Percentiles rank a stretch among this genome's conserved stretches.
phyloP scores from a whole-genome alignment of 2,888 invertebrate species.

The Catocala sponsa region DNA sequence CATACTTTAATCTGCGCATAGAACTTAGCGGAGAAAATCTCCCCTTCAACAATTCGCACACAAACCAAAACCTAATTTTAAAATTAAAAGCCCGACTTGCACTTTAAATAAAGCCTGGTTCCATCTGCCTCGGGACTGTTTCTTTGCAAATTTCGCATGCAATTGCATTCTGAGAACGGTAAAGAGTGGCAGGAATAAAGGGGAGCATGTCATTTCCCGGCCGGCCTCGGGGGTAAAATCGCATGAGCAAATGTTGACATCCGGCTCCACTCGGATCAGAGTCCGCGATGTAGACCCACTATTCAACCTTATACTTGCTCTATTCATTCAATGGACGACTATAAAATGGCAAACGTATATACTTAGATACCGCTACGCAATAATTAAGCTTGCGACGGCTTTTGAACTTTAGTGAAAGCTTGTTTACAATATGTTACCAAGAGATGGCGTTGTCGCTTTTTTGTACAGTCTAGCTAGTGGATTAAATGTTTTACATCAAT shows the following conservation, averaged over 20 bases:
- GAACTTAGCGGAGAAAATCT: too few relatives aligned
- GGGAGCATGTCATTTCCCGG: constrained; percentile 76
- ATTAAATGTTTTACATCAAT: too few relatives aligned
- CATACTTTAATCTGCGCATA: too few relatives aligned
- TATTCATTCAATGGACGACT: constrained; percentile 29
- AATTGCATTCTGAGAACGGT: constrained; percentile 64
- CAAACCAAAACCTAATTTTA: constrained; percentile 16
- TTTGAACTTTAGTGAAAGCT: too few relatives aligned
- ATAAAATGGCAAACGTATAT: constrained; percentile 22
- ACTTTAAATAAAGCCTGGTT: constrained; percentile 29
- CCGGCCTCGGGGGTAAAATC: constrained; percentile 70
- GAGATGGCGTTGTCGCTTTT: too few relatives aligned
- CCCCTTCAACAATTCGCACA: too few relatives aligned
- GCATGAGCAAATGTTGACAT: constrained; percentile 81
- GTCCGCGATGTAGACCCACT: constrained; percentile 48
- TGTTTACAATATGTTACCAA: too few relatives aligned
- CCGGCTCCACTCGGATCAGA: constrained; percentile 67
- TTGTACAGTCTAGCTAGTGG: too few relatives aligned
- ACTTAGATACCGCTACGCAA: neutral
- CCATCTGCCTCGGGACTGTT: constrained; percentile 38
- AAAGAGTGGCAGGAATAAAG: constrained; percentile 64
- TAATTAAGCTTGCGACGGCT: too few relatives aligned
- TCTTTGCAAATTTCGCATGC: constrained; percentile 67
- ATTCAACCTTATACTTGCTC: constrained; percentile 45
- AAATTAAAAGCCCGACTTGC: constrained; percentile 35